Evolutionary conservation across 2,888 invertebrate species (phyloP), one percentile per base, ranked within the genome.

Genomic region (Apodemia duryi): DNA sequence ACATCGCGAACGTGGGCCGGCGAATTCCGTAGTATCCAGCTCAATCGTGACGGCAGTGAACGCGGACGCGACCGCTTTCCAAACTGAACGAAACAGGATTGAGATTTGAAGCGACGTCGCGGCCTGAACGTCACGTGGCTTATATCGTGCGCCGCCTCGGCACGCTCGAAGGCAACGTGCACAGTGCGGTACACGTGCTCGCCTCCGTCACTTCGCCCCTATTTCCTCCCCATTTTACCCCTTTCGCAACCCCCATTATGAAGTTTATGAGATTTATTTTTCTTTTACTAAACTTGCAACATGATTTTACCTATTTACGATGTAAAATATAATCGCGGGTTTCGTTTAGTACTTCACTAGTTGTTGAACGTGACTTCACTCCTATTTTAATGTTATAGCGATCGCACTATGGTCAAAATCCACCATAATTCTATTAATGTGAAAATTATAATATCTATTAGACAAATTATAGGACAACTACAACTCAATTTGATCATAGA

Each of bases 51-150:
- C 73, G 70, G 70, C 66, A 51, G 35, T 67, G n/a, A 41, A 32
- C 29, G 35, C 32, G 35, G 10, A 82, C 80, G 78, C 92, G 88
- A 85, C 90, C 88, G 84, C 75, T 82, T 80, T 80, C 81, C 83
- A 75, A 69, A 86, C 84, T 82, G 74, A 71, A 76, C 82, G 78
- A 81, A 79, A 81, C 85, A 89, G 92, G 91, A 85, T 81, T 88
- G 85, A 83, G 79, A 78, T 79, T 74, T 81, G 82, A 82, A 83
- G 64, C 21, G 21, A 21, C 84, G 66, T 72, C 81, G 77, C 1
- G 54, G 54, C 10, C 29, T 2, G 29, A 54, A 21, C 5, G 43
- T 66, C 83, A 79, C 78, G 78, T 71, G 73, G 54, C 61, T 86
- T 73, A 81, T 76, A 67, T 71, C 86, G 91, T 84, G 90, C 88